Conservation (phyloP, 2,113 vertebrate species). For the Amphiprion percula region DNA sequence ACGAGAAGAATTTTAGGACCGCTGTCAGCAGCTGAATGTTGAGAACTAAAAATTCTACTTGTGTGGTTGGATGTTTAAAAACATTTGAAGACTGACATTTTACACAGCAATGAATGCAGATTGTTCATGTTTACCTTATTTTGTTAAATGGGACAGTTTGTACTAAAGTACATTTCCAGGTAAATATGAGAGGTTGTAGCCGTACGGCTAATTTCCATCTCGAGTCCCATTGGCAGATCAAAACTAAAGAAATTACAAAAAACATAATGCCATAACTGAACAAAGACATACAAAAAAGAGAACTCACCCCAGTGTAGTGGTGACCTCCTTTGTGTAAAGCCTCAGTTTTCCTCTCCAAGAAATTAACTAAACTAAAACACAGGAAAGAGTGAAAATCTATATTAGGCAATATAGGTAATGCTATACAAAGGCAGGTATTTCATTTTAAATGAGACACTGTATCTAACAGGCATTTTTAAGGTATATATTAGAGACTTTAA, state of each 20-base stretch:
- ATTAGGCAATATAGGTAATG: background rate
- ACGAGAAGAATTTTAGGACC: background rate
- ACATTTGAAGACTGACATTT: background rate
- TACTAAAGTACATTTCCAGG: too few species aligned
- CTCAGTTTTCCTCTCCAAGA: constrained; percentile 91
- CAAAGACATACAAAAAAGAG: background rate
- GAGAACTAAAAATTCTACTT: background rate
- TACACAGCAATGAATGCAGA: background rate
- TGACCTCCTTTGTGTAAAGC: constrained; percentile 91
- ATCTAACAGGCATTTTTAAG: background rate
- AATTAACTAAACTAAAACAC: constrained; percentile 88
- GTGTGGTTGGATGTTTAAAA: background rate
- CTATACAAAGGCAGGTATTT: background rate
- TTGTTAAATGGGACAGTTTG: too few species aligned
- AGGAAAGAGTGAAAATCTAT: background rate
- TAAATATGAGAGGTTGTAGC: too few species aligned
- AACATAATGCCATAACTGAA: too few species aligned
- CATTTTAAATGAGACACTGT: background rate
- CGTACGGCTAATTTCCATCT: too few species aligned
- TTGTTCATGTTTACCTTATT: too few species aligned
- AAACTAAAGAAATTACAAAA: too few species aligned
- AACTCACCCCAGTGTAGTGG: constrained; percentile 92
- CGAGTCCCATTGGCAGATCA: too few species aligned
- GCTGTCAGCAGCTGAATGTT: background rate
- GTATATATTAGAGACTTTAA: background rate